Base-by-base conservation (phyloP, 2,113 vertebrate species). In the Excalfactoria chinensis region DNA sequence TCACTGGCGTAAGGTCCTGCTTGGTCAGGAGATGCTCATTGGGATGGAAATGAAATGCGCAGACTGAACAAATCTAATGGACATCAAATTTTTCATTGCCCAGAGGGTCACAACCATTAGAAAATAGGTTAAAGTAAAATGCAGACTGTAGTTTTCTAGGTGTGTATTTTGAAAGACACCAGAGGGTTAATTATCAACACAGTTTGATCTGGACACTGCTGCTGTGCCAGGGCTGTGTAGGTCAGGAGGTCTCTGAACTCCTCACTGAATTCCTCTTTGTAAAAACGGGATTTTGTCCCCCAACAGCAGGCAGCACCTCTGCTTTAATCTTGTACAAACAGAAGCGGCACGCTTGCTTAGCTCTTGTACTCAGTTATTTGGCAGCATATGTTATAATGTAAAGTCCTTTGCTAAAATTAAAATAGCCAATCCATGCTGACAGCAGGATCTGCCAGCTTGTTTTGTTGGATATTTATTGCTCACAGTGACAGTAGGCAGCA, bases 401-500 rank as follows among this genome's bases (percentile, higher is more conserved):
- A 2, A 18, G 62, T 41, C 14, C 13, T 81, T 81, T 13, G 4
- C 72, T 72, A 75, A 81, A 92, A 82, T 40, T 10, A 90, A 95
- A 93, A 74, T 78, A 82, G 7, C 37, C 56, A 59, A 18, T 53
- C 68, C 22, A n/a, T 74, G 19, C 67, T 78, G 26, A 58, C 43
- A 74, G 68, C 49, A 60, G 17, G 20, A 62, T 58, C 48, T 95
- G 77, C 55, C 59, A 51, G 35, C 43, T 75, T 53, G 32, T 2
- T 68, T 71, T 84, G 7, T 25, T 86, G n/a, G 25, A 26, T 80
- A 58, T 77, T 91, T 94, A 58, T 82, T 89, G 56, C 32, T 62
- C 51, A 49, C 21, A 9, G 35, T 95, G 53, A 81, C 21, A 7
- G 34, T 34, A 92, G 79, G 72, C 86, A 97, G 67, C 79, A 87